Conservation (phyloP, 2,888 invertebrate genomes). For the Diplazon laetatorius region DNA sequence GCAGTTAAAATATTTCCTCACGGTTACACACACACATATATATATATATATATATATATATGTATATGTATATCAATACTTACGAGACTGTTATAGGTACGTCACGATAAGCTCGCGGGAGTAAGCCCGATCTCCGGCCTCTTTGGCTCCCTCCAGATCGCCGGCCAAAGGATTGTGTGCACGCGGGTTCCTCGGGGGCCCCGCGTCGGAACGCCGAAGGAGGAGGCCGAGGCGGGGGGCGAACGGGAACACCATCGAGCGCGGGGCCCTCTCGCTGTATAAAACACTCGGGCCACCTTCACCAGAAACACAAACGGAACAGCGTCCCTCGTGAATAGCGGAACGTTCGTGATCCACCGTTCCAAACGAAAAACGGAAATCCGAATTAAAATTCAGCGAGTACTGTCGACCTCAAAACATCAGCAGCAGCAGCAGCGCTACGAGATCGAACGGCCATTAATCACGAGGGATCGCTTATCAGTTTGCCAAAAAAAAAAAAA, state of each 20-base stretch:
- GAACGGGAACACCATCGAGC: conserved; percentile 71
- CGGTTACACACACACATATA: conserved; percentile 27
- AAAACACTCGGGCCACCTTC: conserved; percentile 79
- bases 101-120: conserved; percentile 55
- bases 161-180: conserved; percentile 47
- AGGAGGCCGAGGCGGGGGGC: conserved; percentile 59
- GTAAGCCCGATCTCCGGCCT: conserved; percentile 63
- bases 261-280: conserved; percentile 74
- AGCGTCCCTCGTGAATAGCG: conserved; percentile 66
- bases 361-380: conserved; percentile 50
- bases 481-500: not conserved
- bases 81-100: not conserved
- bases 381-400: conserved; percentile 69
- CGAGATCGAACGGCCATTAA: conserved; percentile 13
- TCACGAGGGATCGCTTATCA: too few relatives aligned
- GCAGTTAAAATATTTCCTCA: conserved; percentile 44
- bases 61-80: not conserved
- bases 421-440: conserved; percentile 78
- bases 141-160: conserved; percentile 56
- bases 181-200: conserved; percentile 48
- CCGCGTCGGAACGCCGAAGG: conserved; percentile 55
- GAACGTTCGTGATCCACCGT: conserved; percentile 40
- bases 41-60: too few relatives aligned
- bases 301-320: conserved; percentile 79
- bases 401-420: conserved; percentile 72